Conservation (phyloP, 30 jellyfish, hydroid and myxozoan species). For the Aurelia aurita region DNA sequence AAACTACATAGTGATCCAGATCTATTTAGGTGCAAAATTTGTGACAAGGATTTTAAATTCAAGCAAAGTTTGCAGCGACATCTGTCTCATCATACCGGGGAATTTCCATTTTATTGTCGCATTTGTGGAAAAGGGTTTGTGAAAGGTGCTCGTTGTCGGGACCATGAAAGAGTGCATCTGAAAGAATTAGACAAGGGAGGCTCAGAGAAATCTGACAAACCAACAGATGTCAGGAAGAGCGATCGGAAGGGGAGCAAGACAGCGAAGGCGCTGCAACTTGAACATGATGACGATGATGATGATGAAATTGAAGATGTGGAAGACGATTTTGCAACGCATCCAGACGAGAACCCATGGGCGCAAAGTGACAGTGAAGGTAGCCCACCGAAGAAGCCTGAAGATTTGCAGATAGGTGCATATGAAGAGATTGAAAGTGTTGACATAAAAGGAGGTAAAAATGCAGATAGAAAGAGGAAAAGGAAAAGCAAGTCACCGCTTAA, state of each 20-base stretch:
- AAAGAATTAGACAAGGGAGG: constrained; percentile 66
- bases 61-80: constrained; percentile 74
- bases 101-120: constrained; percentile 62
- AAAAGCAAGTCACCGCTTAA: constrained; percentile 65
- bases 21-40: constrained; percentile 60
- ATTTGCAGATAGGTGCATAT: constrained; percentile 66
- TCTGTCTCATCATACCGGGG: constrained; percentile 74
- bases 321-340: constrained; percentile 61
- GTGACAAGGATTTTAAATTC: constrained; percentile 70
- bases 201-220: constrained; percentile 36
- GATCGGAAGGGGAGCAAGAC: constrained; percentile 32
- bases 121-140: constrained; percentile 72
- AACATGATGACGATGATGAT: constrained; percentile 49
- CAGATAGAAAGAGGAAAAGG: constrained; percentile 51
- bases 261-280: constrained; percentile 44
- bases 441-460: constrained; percentile 30
- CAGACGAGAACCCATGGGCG: constrained; percentile 78
- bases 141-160: constrained; percentile 74
- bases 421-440: constrained; percentile 66
- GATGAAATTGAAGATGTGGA: constrained; percentile 53
- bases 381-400: constrained; percentile 72
- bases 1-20: constrained; percentile 73
- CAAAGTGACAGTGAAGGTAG: constrained; percentile 74
- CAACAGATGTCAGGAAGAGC: constrained; percentile 18
- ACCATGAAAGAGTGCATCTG: constrained; percentile 68